phyloP scores from a whole-genome alignment of 2,888 invertebrate species.

The Megaustenia siamemsis region DNA sequence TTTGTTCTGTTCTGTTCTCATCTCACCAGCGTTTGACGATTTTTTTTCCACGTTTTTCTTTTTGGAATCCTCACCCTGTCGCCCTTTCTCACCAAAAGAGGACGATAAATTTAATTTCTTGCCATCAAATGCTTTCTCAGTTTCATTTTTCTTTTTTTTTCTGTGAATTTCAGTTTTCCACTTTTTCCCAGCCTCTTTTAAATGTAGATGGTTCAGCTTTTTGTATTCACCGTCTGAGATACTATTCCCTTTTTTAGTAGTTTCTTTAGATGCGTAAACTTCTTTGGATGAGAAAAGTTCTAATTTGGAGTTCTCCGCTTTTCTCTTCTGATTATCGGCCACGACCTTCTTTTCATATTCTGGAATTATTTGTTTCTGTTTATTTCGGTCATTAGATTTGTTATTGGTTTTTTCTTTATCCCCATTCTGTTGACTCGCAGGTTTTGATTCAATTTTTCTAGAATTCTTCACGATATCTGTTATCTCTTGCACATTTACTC shows the following conservation, averaged over 20 bases:
- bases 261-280: background rate
- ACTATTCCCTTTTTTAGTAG: background rate
- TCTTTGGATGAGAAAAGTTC: background rate
- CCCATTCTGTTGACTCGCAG: background rate
- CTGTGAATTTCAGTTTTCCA: conserved; percentile 14
- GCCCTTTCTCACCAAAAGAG: background rate
- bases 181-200: background rate
- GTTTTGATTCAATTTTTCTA: background rate
- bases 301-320: conserved; percentile 8
- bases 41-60: no score
- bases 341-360: background rate
- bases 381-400: background rate
- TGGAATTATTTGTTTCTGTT: background rate
- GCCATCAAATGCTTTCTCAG: background rate
- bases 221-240: background rate
- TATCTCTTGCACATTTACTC: no score
- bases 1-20: background rate
- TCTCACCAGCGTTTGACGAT: background rate
- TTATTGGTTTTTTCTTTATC: background rate
- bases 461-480: background rate
- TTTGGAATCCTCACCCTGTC: background rate
- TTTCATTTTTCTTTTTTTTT: background rate
- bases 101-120: background rate
- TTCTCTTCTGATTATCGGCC: background rate
- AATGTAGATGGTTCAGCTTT: background rate